Evolutionary conservation across 2,113 vertebrate genomes (phyloP), one percentile per base, ranked within the genome.

Genomic region (Macaca mulatta): DNA sequence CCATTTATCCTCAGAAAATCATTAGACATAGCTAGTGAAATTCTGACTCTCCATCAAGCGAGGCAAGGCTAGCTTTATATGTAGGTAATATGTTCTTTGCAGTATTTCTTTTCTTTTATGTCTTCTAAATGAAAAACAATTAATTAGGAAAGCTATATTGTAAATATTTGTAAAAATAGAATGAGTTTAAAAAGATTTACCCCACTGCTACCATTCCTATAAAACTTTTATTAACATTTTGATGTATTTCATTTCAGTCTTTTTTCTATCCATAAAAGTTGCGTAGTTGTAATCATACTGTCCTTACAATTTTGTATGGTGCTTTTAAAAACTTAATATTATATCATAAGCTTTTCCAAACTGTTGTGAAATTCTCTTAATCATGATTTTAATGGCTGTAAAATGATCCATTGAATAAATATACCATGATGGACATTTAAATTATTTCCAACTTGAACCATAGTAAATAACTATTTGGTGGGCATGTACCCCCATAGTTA

Each of bases 1-100:
- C 35, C 52, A 77, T 90, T 98, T 95, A 90, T 95, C 25, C 43
- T 95, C 79, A 92, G 79, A 95, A 97, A 96, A 30, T 87, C 93
- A 75, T 96, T 97, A 87, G 67, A 89, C 32, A 83, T 52, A 95
- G 55, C 59, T 92, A 93, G 40, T 80, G 69, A 92, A 75, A 92
- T 97, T 92, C 59, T 96, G 30, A 91, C 48, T 93, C 67, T 89
- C 32, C 59, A 89, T 92, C 57, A 96, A 95, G 35, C 12, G 82
- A 94, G 45, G 25, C 64, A 85, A 85, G 30, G 40, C 50, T 97
- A 89, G 59, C 16, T 1, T 95, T 92, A 55, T 45, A 78, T 69
- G 9, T 77, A 82, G 57, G 38, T 74, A 61, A 89, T 75, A 70
- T 75, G 32, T 82, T 92, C 35, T 85, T 87, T 87, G 59, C 16